Evolutionary conservation across 92 coral and sea anemone genomes (phyloP), one percentile per base, ranked within the genome.

Genomic region (Parazoanthus swiftii): DNA sequence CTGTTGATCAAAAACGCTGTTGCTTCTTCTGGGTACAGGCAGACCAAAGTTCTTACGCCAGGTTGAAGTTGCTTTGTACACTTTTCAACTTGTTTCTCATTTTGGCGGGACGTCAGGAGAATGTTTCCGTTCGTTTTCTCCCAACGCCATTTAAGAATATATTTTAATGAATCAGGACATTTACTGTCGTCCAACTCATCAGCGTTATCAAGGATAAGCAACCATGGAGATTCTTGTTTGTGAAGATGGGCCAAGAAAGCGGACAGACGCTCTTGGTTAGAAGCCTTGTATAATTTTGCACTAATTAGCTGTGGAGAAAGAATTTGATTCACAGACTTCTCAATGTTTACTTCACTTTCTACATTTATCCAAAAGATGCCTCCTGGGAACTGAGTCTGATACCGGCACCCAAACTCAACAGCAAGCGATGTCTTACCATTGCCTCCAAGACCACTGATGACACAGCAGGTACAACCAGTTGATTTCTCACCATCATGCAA

Each of bases 331-430:
- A 46, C 51, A 46, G 51, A 46, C 51, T 46, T 46, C 51, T 4
- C 51, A 46, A 5, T 46, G 51, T 46, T 46, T 9, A 46, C 51
- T 46, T 66, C 87, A n/a, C 77, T 74, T n/a, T 68, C 78, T 2
- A 42, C 87, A 29, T 72, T 67, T 51, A 84, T 38, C 87, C 87
- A 84, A 11, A 66, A 84, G 54, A 84, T 74, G 39, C 87, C 87
- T 29, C 87, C 78, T 33, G 74, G 79, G 65, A 67, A 84, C n/a
- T 67, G 58, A 43, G 14, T 5, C 0, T 39, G 43, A 76, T 16
- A 11, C n/a, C 29, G 35, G 26, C 36, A 46, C 21, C 58, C 58
- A 29, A 77, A 77, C 81, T 44, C 81, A 77, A 77, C 46, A 44
- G 81, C 59, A 8, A 77, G 81, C 15, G 81, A 77, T 43, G 81